phyloP scores from a whole-genome alignment of 2,113 vertebrate species.

The Cyanoderma ruficeps region DNA sequence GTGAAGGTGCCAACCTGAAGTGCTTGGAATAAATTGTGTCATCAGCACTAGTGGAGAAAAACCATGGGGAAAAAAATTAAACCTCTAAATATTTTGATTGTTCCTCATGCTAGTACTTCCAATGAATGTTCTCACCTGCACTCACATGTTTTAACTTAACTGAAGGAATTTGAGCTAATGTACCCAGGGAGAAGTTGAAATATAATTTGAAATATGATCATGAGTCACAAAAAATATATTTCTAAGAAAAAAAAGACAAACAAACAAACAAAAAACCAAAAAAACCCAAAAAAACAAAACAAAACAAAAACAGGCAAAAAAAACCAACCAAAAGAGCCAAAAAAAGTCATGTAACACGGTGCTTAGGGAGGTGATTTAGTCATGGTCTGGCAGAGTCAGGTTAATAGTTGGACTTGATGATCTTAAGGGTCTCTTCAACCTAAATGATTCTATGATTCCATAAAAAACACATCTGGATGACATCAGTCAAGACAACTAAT shows the following conservation, averaged over 20 bases:
- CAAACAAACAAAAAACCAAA: background rate
- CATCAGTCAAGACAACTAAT: background rate
- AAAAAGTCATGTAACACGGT: rapidly evolving
- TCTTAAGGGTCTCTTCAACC: background rate
- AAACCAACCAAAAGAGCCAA: background rate
- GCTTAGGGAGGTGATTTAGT: background rate
- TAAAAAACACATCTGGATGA: background rate
- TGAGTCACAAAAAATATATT: background rate
- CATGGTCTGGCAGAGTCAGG: background rate
- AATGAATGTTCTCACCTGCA: constrained; percentile 4
- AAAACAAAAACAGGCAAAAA: background rate
- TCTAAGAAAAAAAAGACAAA: background rate
- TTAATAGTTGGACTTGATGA: background rate
- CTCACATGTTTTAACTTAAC: background rate
- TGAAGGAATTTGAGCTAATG: background rate
- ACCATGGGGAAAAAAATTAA: background rate
- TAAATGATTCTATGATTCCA: background rate
- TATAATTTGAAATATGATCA: background rate
- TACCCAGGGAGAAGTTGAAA: background rate
- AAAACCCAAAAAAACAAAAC: background rate
- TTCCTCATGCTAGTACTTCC: background rate
- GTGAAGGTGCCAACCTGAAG: background rate
- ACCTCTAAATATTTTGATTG: constrained; percentile 12
- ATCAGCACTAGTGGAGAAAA: constrained; percentile 1
- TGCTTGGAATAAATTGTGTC: background rate